These are phyloP conservation scores for Benthosema pterotum DNA, from an alignment of 2,797 vertebrate species.

Conservation along the genomic window DNA sequence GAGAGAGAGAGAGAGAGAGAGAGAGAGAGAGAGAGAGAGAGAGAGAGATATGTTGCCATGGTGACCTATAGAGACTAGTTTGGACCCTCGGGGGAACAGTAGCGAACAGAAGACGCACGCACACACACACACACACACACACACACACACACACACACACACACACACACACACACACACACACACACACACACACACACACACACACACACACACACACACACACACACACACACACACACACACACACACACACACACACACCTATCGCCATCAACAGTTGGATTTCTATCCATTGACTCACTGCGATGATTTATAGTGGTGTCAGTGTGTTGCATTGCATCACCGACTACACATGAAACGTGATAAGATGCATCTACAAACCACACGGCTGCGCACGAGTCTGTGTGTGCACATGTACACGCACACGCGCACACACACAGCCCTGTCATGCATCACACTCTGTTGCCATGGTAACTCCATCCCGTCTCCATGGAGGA, in stretches of 20 bases:
- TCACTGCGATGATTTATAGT: background rate
- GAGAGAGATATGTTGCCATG: slow-evolving; percentile 58
- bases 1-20: too few relatives aligned
- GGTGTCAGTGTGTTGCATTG: background rate
- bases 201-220: too few relatives aligned
- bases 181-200: background rate
- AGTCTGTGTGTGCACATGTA: slow-evolving; percentile 5
- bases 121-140: background rate
- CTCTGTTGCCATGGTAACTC: slow-evolving; percentile 70
- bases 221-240: too few relatives aligned
- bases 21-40: too few relatives aligned
- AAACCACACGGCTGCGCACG: slow-evolving; percentile 2
- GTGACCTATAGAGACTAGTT: slow-evolving; percentile 47
- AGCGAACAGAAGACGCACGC: slow-evolving; percentile 20
- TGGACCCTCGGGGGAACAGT: slow-evolving; percentile 27
- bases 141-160: background rate
- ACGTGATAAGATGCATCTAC: too few relatives aligned
- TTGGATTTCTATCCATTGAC: slow-evolving; percentile 7
- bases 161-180: background rate
- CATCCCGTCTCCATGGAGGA: slow-evolving; percentile 35
- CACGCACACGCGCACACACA: slow-evolving; percentile 6
- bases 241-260: slow-evolving; percentile 7
- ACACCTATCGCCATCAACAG: slow-evolving; percentile 24
- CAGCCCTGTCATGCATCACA: slow-evolving; percentile 36
- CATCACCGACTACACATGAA: background rate